These are phyloP conservation scores for Manacus vitellinus DNA, from an alignment of 2,113 vertebrate genomes.

Conservation along the genomic window DNA sequence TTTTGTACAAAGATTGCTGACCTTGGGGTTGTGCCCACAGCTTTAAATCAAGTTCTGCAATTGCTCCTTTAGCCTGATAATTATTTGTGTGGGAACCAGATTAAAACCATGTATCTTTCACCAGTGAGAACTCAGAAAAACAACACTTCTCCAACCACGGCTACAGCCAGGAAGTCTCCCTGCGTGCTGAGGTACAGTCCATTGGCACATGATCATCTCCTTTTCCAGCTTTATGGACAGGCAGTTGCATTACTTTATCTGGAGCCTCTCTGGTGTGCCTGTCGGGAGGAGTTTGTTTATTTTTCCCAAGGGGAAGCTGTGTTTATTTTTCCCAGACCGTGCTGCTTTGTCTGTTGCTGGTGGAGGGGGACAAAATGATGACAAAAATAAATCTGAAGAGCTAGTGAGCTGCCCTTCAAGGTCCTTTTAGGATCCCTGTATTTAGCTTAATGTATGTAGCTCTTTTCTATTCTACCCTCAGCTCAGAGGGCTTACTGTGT, in stretches of 20 bases:
- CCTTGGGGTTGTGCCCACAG: neutral
- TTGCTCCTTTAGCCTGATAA: neutral
- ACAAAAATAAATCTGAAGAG: neutral
- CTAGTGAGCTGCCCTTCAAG: neutral
- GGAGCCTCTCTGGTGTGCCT: neutral
- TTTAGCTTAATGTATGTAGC: neutral
- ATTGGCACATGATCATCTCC: neutral
- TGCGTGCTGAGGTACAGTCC: neutral
- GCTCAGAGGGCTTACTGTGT: neutral
- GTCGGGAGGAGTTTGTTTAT: neutral
- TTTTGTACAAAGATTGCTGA: neutral
- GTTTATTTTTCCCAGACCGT: neutral
- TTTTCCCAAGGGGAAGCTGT: neutral
- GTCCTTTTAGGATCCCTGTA: neutral
- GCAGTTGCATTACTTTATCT: neutral
- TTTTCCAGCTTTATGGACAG: neutral
- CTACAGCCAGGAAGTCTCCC: neutral
- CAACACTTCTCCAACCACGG: neutral
- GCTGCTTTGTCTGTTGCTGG: neutral
- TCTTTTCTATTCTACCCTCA: neutral
- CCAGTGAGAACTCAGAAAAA: neutral
- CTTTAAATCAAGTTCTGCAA: neutral
- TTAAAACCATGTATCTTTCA: neutral
- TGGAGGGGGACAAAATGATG: neutral
- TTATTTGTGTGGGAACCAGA: neutral